These are phyloP conservation scores for Spilogale gracilis DNA, from an alignment of 2,113 vertebrate species.

Conservation along the genomic window DNA sequence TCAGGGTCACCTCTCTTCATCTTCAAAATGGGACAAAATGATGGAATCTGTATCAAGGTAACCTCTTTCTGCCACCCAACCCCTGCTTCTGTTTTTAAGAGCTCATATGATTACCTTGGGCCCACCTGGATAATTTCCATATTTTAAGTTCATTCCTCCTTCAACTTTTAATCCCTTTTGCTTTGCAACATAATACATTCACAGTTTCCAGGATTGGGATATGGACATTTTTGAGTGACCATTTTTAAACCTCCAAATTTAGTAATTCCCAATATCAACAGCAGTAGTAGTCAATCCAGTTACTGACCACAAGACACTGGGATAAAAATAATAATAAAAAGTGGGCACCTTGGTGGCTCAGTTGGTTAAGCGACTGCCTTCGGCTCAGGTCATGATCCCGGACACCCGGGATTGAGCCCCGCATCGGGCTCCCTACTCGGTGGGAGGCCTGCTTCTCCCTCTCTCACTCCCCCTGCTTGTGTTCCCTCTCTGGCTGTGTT, in stretches of 20 bases:
- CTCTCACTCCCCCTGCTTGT: too few relatives aligned
- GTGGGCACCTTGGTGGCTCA: too few relatives aligned
- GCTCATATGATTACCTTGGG: too few relatives aligned
- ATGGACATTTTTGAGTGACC: neutral
- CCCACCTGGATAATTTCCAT: neutral
- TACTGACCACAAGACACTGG: neutral
- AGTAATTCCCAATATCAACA: neutral
- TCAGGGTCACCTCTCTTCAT: neutral
- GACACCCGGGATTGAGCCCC: too few relatives aligned
- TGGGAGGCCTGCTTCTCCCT: too few relatives aligned
- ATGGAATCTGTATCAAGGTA: fast-evolving
- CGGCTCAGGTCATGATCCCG: too few relatives aligned
- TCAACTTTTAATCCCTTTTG: neutral
- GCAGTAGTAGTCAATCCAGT: neutral
- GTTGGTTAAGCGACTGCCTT: too few relatives aligned
- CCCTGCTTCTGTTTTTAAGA: neutral
- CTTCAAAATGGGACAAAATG: neutral
- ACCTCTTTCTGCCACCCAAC: fast-evolving
- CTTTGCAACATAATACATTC: neutral
- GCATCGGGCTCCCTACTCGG: too few relatives aligned
- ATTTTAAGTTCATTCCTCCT: neutral
- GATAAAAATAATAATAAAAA: too few relatives aligned
- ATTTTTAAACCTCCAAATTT: neutral
- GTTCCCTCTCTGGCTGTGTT: too few relatives aligned
- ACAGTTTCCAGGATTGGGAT: neutral